These are phyloP conservation scores for Heliconius nattereri DNA, from an alignment of 1,140 invertebrate species.

Conservation along the genomic window DNA sequence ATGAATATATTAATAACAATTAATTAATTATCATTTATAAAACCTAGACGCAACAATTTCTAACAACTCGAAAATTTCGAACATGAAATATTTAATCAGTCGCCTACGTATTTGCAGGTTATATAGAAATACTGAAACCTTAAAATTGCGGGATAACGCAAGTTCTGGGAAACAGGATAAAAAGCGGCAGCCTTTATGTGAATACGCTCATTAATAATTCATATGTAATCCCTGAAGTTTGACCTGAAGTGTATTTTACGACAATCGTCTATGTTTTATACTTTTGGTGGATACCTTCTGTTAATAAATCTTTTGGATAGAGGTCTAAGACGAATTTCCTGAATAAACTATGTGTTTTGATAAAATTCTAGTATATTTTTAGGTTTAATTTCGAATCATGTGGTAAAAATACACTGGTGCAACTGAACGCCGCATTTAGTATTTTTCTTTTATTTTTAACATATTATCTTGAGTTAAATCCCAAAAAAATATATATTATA, in stretches of 20 bases:
- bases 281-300: conserved; percentile 24
- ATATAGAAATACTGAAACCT: conserved; percentile 11
- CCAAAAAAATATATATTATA: no score
- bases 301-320: conserved; percentile 23
- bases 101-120: background rate
- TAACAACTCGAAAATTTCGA: no score
- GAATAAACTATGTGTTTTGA: background rate
- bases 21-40: no score
- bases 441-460: no score
- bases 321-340: background rate
- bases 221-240: conserved; percentile 69
- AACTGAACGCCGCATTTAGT: no score
- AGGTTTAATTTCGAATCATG: background rate
- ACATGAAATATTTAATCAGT: conserved; percentile 1
- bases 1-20: no score
- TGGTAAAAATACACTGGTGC: no score
- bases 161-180: conserved; percentile 45
- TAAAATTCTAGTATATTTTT: background rate
- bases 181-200: conserved; percentile 63
- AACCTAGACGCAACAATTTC: no score
- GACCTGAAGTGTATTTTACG: conserved; percentile 65
- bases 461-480: no score
- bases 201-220: conserved; percentile 75
- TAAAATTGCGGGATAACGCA: conserved; percentile 25
- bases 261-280: conserved; percentile 49